Base-by-base conservation (phyloP, 2,113 vertebrate genomes). In the Ramphastos sulfuratus region DNA sequence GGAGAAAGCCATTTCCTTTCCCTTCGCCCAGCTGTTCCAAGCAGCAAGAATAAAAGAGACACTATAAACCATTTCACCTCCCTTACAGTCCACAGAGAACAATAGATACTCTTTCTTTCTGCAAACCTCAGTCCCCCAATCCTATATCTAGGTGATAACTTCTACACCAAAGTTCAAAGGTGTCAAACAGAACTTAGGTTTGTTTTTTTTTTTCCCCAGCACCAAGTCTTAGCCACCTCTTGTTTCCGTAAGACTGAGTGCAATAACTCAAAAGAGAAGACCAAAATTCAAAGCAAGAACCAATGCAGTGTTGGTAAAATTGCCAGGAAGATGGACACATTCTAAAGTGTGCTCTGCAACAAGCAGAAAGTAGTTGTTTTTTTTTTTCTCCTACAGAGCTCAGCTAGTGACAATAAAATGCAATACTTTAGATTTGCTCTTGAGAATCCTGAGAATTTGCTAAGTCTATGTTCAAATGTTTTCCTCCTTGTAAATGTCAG, bases 401-500 rank as follows among this genome's bases (percentile, higher is more conserved):
- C 76, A 90, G 48, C 54, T 83, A 73, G 30, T 56, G 37, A 86
- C 69, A 90, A 48, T 67, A 66, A 93, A 24, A 90, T 80, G 64
- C 65, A 81, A 48, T 90, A 77, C 87, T 92, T 88, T 75, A 85
- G 72, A 91, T 91, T 85, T 89, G 50, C 60, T 79, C 50, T 85
- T 60, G 59, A 89, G 71, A 96, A 92, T 35, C 67, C 55, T 61
- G 46, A 94, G 87, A 94, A 87, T 89, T 48, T 89, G 55, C 24
- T 66, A 82, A 85, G 71, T 58, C 63, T 59, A 64, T 31, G 52
- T 71, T 93, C 64, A 83, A 71, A 92, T 48, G 33, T 77, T 94
- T 94, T 83, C 35, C 42, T 77, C 67, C 85, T 83, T 71, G 80
- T 74, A 94, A 96, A 94, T 90, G 80, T 93, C 96, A 95, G 35